phyloP scores from a whole-genome alignment of 2,113 vertebrate species.

The Channa maculata region DNA sequence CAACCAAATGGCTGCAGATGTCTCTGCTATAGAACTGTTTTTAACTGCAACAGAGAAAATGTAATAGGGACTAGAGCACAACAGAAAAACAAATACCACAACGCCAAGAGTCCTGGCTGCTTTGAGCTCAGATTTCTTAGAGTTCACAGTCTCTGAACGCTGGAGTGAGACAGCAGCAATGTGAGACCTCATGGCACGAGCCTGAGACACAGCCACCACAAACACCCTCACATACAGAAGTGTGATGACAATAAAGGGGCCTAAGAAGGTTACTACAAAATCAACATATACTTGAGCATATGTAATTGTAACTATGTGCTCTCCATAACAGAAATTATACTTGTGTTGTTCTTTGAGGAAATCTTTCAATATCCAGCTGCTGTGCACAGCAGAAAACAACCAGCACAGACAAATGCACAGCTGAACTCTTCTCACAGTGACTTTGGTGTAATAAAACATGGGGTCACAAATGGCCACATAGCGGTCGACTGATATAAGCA shows the following conservation, averaged over 20 bases:
- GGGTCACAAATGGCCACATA: conserved; percentile 25
- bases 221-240: conserved; percentile 25
- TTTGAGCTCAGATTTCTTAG: conserved; percentile 22
- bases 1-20: not conserved
- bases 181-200: conserved; percentile 27
- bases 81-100: not conserved
- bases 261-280: conserved; percentile 6
- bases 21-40: not conserved
- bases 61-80: conserved; percentile 19
- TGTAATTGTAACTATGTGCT: not conserved
- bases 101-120: conserved; percentile 32
- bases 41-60: conserved; percentile 9
- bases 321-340: not conserved
- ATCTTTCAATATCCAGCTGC: not conserved
- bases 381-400: not conserved
- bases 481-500: conserved; percentile 9
- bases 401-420: conserved; percentile 30
- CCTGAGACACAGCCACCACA: conserved; percentile 31
- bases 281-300: not conserved
- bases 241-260: conserved; percentile 1
- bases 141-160: not conserved
- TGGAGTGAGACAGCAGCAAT: not conserved
- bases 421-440: conserved; percentile 28
- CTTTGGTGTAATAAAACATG: conserved; percentile 25
- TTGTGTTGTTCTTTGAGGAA: not conserved